Conservation (phyloP, 2,888 invertebrate species). For the Digitonthophagus gazella region DNA sequence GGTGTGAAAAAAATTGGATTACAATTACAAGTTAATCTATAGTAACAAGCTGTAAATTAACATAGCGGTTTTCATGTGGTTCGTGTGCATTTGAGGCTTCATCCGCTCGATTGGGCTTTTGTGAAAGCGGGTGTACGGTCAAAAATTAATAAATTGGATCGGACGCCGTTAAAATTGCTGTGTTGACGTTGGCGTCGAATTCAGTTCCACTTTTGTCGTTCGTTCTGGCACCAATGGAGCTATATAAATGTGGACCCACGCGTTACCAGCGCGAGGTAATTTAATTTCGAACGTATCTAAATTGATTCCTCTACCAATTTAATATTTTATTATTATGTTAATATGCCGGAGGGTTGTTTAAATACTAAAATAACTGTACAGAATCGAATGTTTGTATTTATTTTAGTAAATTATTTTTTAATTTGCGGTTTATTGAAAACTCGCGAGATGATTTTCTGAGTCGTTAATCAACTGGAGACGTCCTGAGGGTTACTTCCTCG, state of each 20-base stretch:
- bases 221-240: not conserved
- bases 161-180: not conserved
- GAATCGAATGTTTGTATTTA: no score
- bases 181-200: not conserved
- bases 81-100: not conserved
- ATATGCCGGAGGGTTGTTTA: no score
- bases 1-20: not conserved
- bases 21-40: not conserved
- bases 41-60: no score
- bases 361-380: no score
- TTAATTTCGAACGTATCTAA: not conserved
- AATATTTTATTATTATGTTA: not conserved
- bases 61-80: not conserved
- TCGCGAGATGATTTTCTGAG: not conserved
- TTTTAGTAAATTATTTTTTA: no score
- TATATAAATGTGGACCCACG: not conserved
- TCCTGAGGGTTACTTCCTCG: not conserved
- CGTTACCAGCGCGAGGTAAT: not conserved
- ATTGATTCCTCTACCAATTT: not conserved
- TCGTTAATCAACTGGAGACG: not conserved
- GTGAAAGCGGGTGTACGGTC: not conserved
- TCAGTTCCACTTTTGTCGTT: not conserved
- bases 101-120: not conserved
- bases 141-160: not conserved
- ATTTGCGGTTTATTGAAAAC: no score